Conservation (phyloP, 1,140 invertebrate genomes). For the Pseudomyrmex dendroicus region DNA sequence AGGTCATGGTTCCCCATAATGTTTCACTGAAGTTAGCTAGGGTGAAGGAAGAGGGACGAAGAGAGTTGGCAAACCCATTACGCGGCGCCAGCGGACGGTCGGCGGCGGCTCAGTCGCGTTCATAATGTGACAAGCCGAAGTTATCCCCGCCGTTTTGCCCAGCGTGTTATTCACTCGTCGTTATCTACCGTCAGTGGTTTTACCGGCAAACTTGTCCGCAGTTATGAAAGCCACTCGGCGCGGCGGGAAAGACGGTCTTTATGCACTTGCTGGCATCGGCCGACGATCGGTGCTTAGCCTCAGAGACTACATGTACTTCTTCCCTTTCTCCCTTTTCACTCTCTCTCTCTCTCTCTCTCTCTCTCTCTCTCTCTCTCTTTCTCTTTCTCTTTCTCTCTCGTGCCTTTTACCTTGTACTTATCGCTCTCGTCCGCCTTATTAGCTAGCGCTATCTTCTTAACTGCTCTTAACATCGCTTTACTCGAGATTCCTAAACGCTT, state of each 20-base stretch:
- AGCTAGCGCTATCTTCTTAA: conserved; percentile 54
- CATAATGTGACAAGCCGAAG: conserved; percentile 55
- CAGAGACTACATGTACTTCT: conserved; percentile 1
- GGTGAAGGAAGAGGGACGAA: neutral
- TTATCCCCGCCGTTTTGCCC: conserved; percentile 6
- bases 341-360: neutral
- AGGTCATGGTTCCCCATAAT: conserved; percentile 35
- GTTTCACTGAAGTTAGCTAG: neutral
- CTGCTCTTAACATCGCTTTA: conserved; percentile 51
- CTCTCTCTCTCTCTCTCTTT: too few relatives aligned
- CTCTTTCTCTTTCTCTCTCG: neutral
- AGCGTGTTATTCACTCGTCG: conserved; percentile 62
- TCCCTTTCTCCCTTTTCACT: neutral
- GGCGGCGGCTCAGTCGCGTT: conserved; percentile 17
- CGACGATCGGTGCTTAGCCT: conserved; percentile 32
- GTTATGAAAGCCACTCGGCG: conserved; percentile 45
- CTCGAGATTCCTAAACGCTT: conserved; percentile 51
- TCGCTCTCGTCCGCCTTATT: conserved; percentile 61
- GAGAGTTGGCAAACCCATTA: conserved; percentile 28
- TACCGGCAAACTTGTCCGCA: conserved; percentile 20
- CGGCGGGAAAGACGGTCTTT: conserved; percentile 11
- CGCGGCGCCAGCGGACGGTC: neutral
- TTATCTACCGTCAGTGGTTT: conserved; percentile 46
- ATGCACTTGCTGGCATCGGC: conserved; percentile 13
- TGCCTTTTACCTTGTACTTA: conserved; percentile 54